Evolutionary conservation across 2,797 vertebrate genomes (phyloP), one percentile per base, ranked within the genome.

Genomic region (Potorous gilbertii): DNA sequence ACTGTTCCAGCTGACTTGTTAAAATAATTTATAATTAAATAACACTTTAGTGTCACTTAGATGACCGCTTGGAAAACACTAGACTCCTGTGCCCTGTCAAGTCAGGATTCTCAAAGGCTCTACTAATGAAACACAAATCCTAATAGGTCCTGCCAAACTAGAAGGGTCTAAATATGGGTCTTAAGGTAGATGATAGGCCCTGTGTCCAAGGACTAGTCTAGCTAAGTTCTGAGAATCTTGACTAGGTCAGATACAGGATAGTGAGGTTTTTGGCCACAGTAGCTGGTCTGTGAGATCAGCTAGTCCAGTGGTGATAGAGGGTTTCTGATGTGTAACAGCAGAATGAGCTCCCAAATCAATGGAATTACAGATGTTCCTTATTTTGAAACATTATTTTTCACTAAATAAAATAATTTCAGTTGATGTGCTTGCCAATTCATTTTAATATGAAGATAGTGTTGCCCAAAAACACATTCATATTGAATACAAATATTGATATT

Each of bases 341-440:
- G 62, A 74, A 40, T 74, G 62, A 74, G 5, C 14, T 74, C 34
- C 62, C 14, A n/a, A 18, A 74, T 16, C 1, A 74, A 18, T 8
- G 14, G 14, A 66, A 66, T 66, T 66, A 66, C 62, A 66, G 34
- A 66, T 66, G 62, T 16, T 21, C 34, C 16, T 40, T 74, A 16
- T n/a, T 40, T 40, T 74, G 62, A 74, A 28, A 13, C 18, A 21
- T 91, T 56, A 90, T 91, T 91, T 74, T 94, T 95, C 95, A 57
- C 50, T 54, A 90, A 28, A 92, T 74, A 57, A 50, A 54, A 40
- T 90, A 74, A 81, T 27, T 16, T 81, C 74, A 54, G 18, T 0
- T 55, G 57, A 40, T 9, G 55, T 10, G 14, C 21, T 3, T 0
- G 5, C n/a, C 1, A 0, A 1, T 89, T 93, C 34, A 74, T 81